Conservation (phyloP, 2,113 vertebrate genomes). For the Glareola pratincola region DNA sequence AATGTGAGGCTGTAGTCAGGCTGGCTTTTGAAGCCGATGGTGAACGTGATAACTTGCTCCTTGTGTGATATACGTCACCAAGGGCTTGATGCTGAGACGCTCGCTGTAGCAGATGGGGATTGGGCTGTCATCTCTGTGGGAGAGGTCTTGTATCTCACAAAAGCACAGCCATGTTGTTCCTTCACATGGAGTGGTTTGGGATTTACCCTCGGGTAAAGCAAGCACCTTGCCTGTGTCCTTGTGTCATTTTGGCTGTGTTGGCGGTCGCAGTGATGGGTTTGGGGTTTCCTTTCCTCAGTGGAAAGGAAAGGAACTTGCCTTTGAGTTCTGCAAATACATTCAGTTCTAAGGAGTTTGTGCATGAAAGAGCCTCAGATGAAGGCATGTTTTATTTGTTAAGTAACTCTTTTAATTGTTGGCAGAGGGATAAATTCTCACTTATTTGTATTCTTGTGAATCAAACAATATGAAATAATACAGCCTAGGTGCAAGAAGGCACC, state of each 20-base stretch:
- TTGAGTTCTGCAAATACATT: not conserved
- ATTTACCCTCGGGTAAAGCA: not conserved
- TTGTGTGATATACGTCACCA: not conserved
- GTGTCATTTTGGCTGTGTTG: not conserved
- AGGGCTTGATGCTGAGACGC: fast-evolving
- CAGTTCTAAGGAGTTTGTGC: not conserved
- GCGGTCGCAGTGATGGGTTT: not conserved
- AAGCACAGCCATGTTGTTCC: not conserved
- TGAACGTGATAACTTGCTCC: not conserved
- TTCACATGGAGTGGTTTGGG: fast-evolving
- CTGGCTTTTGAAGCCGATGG: not conserved
- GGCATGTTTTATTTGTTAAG: not conserved
- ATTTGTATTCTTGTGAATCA: not conserved
- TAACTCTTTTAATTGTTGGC: not conserved
- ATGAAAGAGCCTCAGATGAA: not conserved
- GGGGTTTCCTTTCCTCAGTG: not conserved
- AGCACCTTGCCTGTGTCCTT: not conserved
- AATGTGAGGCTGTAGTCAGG: not conserved
- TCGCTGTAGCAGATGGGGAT: not conserved
- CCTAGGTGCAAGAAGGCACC: not conserved
- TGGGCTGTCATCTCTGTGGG: not conserved
- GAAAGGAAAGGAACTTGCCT: not conserved
- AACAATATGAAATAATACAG: not conserved
- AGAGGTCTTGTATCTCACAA: not conserved
- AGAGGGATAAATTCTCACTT: not conserved